Evolutionary conservation across 2,113 vertebrate species (phyloP).

Genomic region (Brachypteracias leptosomus): DNA sequence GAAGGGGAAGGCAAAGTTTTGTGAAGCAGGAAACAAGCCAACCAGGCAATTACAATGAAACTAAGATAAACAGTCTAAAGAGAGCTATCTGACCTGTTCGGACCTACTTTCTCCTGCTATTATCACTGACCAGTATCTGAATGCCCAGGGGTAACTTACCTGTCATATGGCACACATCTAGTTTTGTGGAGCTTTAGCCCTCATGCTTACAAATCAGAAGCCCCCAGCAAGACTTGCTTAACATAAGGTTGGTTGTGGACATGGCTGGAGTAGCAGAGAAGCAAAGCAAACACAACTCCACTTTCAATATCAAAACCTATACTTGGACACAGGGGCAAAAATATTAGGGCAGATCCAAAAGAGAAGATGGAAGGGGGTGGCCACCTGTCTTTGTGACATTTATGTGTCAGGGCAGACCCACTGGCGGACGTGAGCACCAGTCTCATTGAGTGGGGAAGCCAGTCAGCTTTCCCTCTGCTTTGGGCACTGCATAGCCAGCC

Average conservation of each 20-base stretch:
- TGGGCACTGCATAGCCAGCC: not conserved
- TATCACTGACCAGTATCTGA: not conserved
- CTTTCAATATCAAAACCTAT: not conserved
- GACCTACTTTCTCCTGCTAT: not conserved
- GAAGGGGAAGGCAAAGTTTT: not conserved
- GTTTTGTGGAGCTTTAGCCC: not conserved
- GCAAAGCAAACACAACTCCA: not conserved
- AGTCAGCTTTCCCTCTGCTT: not conserved
- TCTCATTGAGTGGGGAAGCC: not conserved
- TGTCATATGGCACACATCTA: not conserved
- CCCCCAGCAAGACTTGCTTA: not conserved
- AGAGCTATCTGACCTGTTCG: not conserved
- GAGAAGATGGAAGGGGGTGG: not conserved
- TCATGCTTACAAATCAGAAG: not conserved
- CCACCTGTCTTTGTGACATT: not conserved
- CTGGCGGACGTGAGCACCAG: not conserved
- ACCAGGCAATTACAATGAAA: not conserved
- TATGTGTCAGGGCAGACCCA: not conserved
- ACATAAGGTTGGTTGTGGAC: accelerated
- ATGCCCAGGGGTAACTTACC: not conserved
- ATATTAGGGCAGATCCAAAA: not conserved
- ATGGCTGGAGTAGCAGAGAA: not conserved
- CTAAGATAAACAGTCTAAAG: not conserved
- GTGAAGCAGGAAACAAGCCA: not conserved
- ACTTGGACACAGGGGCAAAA: accelerated